Evolutionary conservation across 2,888 invertebrate species (phyloP), one percentile per base, ranked within the genome.

Genomic region (Acronicta leporina): DNA sequence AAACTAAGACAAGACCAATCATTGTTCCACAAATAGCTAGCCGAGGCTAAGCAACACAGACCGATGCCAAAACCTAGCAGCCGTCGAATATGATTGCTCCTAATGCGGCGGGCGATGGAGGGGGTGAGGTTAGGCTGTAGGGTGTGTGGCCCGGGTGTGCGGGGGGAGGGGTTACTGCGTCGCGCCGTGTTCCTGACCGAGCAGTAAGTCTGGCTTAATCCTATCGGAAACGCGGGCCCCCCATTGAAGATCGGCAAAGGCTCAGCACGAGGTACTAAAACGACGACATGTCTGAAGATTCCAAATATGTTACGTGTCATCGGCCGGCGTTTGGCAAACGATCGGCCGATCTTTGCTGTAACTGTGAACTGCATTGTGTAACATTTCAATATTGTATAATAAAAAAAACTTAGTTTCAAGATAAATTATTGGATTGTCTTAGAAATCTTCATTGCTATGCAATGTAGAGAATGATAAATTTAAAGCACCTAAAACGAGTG

Each of bases 181-280:
- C 88, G 87, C 89, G 86, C 87, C 90, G 92, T 91, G 91, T 90
- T 92, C 84, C 92, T 92, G 92, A 92, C 93, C 92, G 92, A 92
- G 91, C 94, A 93, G 94, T 94, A 94, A 94, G 94, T 93, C 94
- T 93, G 88, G 89, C 91, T 90, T 94, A 94, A 94, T 94, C 93
- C 94, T 92, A 94, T 93, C 92, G 92, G 92, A 94, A 93, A 91
- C 92, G 92, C 89, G 91, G 88, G 84, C 89, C 91, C 87, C n/a
- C 92, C 91, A 90, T 92, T 90, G 89, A 94, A 93, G 93, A 93
- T 92, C 91, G 89, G 85, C 81, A 81, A 81, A 82, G 84, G 86
- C 86, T 82, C 80, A 80, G 74, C 76, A 77, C 74, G 82, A 76
- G 79, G 74, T 77, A 74, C 54, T 75, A 80, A 83, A 86, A 82